phyloP scores from a whole-genome alignment of 2,888 invertebrate genomes.

The Erebia palarica region DNA sequence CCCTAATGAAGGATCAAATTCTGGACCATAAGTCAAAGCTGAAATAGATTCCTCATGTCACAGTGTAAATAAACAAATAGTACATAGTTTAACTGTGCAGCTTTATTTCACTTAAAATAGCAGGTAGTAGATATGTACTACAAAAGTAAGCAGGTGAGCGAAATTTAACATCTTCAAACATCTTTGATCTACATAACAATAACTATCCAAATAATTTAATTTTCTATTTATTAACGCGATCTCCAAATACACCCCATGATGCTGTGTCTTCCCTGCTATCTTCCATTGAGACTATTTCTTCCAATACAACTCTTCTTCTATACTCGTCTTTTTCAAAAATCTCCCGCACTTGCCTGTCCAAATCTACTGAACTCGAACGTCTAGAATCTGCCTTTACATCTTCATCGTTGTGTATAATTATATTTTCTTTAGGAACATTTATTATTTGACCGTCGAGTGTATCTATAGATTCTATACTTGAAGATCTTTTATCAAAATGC shows the following conservation, averaged over 20 bases:
- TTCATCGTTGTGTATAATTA: conserved; percentile 60
- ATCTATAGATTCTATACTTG: conserved; percentile 58
- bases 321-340: conserved; percentile 66
- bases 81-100: neutral
- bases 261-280: conserved; percentile 48
- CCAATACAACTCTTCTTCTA: conserved; percentile 46
- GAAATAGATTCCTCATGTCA: too few relatives aligned
- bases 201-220: neutral
- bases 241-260: conserved; percentile 61
- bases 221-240: conserved; percentile 45
- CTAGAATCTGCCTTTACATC: conserved; percentile 55
- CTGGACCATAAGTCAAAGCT: neutral
- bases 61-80: too few relatives aligned
- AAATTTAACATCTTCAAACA: too few relatives aligned
- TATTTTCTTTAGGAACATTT: conserved; percentile 61
- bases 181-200: too few relatives aligned
- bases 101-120: neutral
- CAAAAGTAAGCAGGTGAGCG: too few relatives aligned
- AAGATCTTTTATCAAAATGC: conserved; percentile 49
- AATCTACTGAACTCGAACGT: conserved; percentile 68
- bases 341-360: conserved; percentile 70
- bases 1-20: neutral
- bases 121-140: too few relatives aligned
- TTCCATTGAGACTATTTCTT: conserved; percentile 44
- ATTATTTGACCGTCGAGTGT: conserved; percentile 67